Evolutionary conservation across 1,140 invertebrate species (phyloP), one percentile per base, ranked within the genome.

Genomic region (Parasteatoda tepidariorum): DNA sequence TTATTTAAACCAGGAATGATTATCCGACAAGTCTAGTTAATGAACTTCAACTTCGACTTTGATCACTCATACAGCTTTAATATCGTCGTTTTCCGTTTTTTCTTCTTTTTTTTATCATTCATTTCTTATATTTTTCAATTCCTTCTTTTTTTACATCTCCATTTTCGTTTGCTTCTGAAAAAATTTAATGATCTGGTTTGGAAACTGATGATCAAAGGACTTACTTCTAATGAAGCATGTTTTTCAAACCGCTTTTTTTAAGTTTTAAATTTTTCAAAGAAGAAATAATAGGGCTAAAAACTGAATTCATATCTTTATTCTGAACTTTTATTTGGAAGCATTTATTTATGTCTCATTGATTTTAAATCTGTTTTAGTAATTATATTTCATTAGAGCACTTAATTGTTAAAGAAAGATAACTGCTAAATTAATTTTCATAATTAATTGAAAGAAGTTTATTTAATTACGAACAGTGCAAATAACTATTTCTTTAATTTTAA

Each of bases 131-230:
- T 30, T 76, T 48, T 48, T 31, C 22, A 30, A 62, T 31, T 15
- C 13, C n/a, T 33, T 34, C n/a, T 59, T 61, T 61, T 38, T 30
- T 55, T 70, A 24, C 7, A 24, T 41, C 3, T 41, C 26, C 26
- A 7, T 18, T 41, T 28, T 15, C 33, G 22, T 57, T 13, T 61
- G 38, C 31, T 66, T 55, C 76, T n/a, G 24, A 57, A 68, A 41
- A 38, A 79, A 79, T 79, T 79, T 79, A 79, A 79, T 79, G 76
- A 79, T 79, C 76, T 79, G 64, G 76, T 79, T 79, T 79, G 76
- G 48, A 79, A 76, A 57, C 76, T 68, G 76, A 79, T 79, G 76
- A 79, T 79, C 76, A 79, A 79, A 79, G 62, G 24, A 67, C 62
- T 79, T 68, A 79, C 55, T 79, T 68, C 76, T 79, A 79, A 79